Conservation (phyloP, 2,888 invertebrate species). For the Alloplasta piceator region DNA sequence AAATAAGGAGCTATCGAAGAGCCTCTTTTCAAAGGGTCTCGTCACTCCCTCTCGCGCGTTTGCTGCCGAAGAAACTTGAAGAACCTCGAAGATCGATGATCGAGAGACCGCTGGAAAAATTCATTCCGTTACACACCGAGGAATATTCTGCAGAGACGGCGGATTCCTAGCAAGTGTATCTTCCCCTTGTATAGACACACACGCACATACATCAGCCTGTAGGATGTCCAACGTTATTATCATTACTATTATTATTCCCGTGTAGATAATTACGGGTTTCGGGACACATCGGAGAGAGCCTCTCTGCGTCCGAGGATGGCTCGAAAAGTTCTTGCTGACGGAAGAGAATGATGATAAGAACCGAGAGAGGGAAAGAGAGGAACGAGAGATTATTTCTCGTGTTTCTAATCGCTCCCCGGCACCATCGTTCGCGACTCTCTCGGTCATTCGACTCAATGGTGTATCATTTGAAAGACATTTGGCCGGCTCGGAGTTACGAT, state of each 20-base stretch:
- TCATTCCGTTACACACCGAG: slow-evolving; percentile 27
- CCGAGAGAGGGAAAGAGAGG: neutral
- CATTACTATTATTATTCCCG: slow-evolving; percentile 43
- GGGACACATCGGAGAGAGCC: slow-evolving; percentile 8
- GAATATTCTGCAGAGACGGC: slow-evolving; percentile 39
- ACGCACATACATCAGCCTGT: neutral
- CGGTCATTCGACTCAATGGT: neutral
- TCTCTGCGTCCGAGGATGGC: slow-evolving; percentile 7
- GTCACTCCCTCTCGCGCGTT: neutral
- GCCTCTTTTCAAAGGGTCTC: slow-evolving; percentile 29
- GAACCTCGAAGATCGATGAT: slow-evolving; percentile 51
- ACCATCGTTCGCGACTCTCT: too few relatives aligned
- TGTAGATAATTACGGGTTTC: slow-evolving; percentile 54
- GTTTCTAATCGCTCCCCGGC: slow-evolving; percentile 24
- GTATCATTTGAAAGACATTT: neutral
- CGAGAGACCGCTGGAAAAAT: slow-evolving; percentile 40
- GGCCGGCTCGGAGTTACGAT: too few relatives aligned
- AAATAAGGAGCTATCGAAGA: slow-evolving; percentile 51
- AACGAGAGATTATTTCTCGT: slow-evolving; percentile 14
- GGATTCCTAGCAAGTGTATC: neutral
- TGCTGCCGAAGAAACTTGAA: slow-evolving; percentile 27
- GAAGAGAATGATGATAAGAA: neutral
- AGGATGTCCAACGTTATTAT: slow-evolving; percentile 1
- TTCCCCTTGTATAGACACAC: neutral
- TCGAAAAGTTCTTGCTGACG: slow-evolving; percentile 30